A percentile compares a stretch with the other conserved stretches of the same genome.
Evolutionary conservation across 2,113 vertebrate genomes (phyloP).

Genomic region (Peromyscus maniculatus): DNA sequence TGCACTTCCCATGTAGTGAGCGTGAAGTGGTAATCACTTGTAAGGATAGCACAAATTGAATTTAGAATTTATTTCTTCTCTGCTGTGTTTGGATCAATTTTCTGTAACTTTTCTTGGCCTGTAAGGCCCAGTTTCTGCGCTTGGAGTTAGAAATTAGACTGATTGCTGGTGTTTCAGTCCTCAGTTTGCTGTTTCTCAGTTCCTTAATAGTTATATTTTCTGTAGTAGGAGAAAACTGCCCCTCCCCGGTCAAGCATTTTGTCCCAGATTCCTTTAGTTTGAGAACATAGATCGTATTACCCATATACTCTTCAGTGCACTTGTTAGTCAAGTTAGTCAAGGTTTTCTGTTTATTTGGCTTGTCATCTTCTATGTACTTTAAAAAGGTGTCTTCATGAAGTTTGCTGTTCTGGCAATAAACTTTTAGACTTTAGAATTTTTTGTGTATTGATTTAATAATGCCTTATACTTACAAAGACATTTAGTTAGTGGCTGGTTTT

Average conservation of each 20-base stretch:
- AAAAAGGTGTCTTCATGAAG: constrained; percentile 71
- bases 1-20: constrained; percentile 44
- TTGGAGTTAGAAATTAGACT: constrained; percentile 52
- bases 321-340: constrained; percentile 44
- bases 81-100: constrained; percentile 68
- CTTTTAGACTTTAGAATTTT: constrained; percentile 84
- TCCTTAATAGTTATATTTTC: constrained; percentile 64
- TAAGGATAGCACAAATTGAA: constrained; percentile 72
- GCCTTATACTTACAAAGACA: neutral
- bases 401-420: constrained; percentile 90
- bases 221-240: constrained; percentile 40
- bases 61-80: constrained; percentile 73
- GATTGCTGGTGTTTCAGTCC: constrained; percentile 52
- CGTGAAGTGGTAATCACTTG: constrained; percentile 47
- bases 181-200: constrained; percentile 35
- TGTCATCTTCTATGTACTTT: constrained; percentile 83
- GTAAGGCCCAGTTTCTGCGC: constrained; percentile 53
- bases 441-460: constrained; percentile 75
- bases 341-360: constrained; percentile 86
- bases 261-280: constrained; percentile 66
- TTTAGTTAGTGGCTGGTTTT: constrained; percentile 22
- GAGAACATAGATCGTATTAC: constrained; percentile 64
- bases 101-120: constrained; percentile 19
- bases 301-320: constrained; percentile 56
- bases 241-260: neutral